Percentiles rank a stretch among this genome's conserved stretches.
Conservation (phyloP, 2,888 invertebrate species). For the Oxyscelio sp. region DNA sequence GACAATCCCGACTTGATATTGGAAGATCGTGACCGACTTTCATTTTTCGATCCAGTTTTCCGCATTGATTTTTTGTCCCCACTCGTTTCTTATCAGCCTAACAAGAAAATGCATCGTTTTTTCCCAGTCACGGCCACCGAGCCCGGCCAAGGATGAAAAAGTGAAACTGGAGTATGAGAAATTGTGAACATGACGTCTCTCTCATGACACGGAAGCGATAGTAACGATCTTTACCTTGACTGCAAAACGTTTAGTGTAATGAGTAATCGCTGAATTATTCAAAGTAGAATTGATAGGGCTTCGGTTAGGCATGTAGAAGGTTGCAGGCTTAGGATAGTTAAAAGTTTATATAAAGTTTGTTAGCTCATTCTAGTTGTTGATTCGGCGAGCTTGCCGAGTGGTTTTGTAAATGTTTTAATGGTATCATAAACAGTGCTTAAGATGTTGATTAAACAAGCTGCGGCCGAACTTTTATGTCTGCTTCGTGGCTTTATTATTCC, state of each 20-base stretch:
- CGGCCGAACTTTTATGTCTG: too few relatives aligned
- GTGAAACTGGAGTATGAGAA: slow-evolving; percentile 38
- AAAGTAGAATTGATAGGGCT: slow-evolving; percentile 45
- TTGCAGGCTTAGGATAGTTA: too few relatives aligned
- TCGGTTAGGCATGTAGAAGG: slow-evolving; percentile 14
- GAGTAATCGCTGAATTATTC: slow-evolving; percentile 63
- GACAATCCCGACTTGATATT: slow-evolving; percentile 63
- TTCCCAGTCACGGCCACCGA: slow-evolving; percentile 20
- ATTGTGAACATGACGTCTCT: slow-evolving; percentile 5
- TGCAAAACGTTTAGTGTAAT: slow-evolving; percentile 38
- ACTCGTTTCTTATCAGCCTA: neutral
- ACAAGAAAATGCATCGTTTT: neutral
- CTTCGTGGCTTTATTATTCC: too few relatives aligned
- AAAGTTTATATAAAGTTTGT: too few relatives aligned
- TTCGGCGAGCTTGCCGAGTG: slow-evolving; percentile 24
- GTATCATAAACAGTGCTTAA: slow-evolving; percentile 18
- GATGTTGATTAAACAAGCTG: slow-evolving; percentile 30
- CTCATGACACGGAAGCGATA: slow-evolving; percentile 56
- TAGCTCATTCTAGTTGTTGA: too few relatives aligned
- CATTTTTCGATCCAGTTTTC: slow-evolving; percentile 20
- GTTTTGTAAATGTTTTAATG: slow-evolving; percentile 49
- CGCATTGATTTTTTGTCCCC: neutral
- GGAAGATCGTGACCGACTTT: slow-evolving; percentile 59
- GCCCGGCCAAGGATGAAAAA: slow-evolving; percentile 50
- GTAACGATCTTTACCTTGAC: slow-evolving; percentile 62